Percentiles rank a stretch among this genome's conserved stretches.
Conservation (phyloP, 2,888 invertebrate species). For the Arrhopalites spinosus region DNA sequence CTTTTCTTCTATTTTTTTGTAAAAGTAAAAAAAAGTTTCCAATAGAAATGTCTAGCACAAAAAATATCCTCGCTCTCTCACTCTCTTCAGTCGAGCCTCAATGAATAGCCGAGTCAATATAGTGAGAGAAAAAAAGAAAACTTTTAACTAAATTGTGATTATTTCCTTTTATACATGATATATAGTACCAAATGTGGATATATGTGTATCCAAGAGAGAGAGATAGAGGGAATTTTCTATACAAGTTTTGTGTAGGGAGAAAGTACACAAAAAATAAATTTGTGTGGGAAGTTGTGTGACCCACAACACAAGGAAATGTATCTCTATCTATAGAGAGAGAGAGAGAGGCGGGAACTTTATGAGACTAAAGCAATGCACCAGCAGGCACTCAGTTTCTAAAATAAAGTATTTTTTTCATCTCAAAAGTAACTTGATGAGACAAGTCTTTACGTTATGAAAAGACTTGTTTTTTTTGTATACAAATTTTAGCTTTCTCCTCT, state of each 20-base stretch:
- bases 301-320: neutral
- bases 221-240: no score
- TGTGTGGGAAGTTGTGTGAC: neutral
- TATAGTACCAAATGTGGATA: neutral
- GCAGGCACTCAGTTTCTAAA: no score
- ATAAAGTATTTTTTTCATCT: no score
- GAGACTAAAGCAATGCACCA: neutral
- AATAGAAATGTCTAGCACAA: neutral
- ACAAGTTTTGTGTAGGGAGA: no score
- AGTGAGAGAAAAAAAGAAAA: conserved; percentile 3
- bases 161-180: conserved; percentile 11
- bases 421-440: no score
- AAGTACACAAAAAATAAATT: no score
- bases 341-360: neutral
- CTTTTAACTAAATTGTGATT: conserved; percentile 29
- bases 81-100: neutral
- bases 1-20: neutral
- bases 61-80: neutral
- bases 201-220: no score
- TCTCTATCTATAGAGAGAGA: neutral
- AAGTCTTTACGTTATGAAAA: no score
- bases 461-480: no score
- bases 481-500: no score
- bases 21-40: conserved; percentile 3
- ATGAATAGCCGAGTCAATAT: neutral